These are phyloP conservation scores for Tetragonisca angustula DNA, from an alignment of 2,888 invertebrate genomes.

Conservation along the genomic window DNA sequence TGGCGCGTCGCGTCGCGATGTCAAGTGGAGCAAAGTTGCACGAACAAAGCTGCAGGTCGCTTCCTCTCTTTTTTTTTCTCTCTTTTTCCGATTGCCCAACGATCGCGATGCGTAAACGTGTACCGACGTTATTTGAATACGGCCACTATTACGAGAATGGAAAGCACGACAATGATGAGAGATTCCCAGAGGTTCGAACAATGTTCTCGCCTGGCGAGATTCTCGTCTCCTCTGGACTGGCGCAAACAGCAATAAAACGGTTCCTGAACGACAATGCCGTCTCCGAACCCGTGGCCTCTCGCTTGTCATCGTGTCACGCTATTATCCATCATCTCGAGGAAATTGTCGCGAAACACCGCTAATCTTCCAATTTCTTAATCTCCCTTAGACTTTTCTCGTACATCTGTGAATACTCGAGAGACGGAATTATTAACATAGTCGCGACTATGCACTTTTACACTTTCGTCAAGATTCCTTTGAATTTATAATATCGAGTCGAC, in stretches of 20 bases:
- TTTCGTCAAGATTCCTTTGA: too few species aligned
- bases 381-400: fast-evolving
- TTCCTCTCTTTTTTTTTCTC: conserved; percentile 60
- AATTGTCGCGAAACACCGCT: background rate
- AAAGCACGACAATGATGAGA: conserved; percentile 83
- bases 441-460: background rate
- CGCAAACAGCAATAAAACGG: conserved; percentile 77
- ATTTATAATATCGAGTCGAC: too few species aligned
- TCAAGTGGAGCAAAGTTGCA: conserved; percentile 47
- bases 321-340: conserved; percentile 4
- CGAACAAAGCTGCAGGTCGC: conserved; percentile 41
- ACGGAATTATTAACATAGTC: background rate
- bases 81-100: conserved; percentile 76
- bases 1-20: conserved; percentile 7
- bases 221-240: conserved; percentile 64
- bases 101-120: conserved; percentile 73
- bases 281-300: conserved; percentile 36
- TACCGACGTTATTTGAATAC: conserved; percentile 80
- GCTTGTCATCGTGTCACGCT: conserved; percentile 36
- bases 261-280: conserved; percentile 72
- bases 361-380: background rate
- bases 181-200: conserved; percentile 81
- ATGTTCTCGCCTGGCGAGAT: conserved; percentile 70
- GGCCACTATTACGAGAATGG: conserved; percentile 79
- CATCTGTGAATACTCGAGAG: background rate